phyloP scores from a whole-genome alignment of 23 tunicate genomes.

The Trididemnum clinides region DNA sequence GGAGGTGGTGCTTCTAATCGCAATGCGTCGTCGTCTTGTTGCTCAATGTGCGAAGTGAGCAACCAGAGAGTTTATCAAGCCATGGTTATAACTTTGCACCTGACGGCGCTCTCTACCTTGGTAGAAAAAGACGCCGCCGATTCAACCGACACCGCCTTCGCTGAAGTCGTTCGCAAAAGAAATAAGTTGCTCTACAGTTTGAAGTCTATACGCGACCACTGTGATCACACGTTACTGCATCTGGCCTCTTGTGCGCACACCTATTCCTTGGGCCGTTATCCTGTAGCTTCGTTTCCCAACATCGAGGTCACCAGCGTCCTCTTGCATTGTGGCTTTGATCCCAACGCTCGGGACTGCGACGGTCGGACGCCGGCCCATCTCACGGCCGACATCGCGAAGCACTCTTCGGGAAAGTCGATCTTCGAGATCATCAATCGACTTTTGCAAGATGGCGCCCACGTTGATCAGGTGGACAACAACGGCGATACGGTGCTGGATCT shows the following conservation, averaged over 20 bases:
- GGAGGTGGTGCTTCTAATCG: conserved; percentile 9
- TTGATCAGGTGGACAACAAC: conserved; percentile 41
- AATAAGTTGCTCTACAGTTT: conserved; percentile 45
- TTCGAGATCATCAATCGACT: conserved; percentile 38
- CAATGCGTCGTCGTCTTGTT: conserved; percentile 34
- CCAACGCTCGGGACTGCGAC: conserved; percentile 64
- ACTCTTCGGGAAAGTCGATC: conserved; percentile 10
- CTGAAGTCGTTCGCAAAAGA: not conserved
- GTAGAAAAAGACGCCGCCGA: conserved; percentile 8
- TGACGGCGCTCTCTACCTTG: conserved; percentile 61
- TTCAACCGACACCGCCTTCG: not conserved
- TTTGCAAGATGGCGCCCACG: conserved; percentile 46
- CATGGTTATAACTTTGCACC: conserved; percentile 83
- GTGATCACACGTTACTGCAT: conserved; percentile 71
- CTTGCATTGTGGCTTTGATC: conserved; percentile 63
- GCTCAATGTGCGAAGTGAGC: conserved; percentile 81
- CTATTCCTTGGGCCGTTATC: conserved; percentile 82
- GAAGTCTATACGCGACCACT: conserved; percentile 60
- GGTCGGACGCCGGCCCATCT: conserved; percentile 68
- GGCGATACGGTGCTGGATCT: conserved; percentile 42
- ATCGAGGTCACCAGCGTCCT: conserved; percentile 48
- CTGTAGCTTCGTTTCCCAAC: conserved; percentile 73
- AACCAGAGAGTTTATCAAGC: conserved; percentile 80
- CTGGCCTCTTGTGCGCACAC: conserved; percentile 72
- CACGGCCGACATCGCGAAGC: conserved; percentile 54